Evolutionary conservation across 1,140 invertebrate species (phyloP).

Genomic region (Ericerus pela): DNA sequence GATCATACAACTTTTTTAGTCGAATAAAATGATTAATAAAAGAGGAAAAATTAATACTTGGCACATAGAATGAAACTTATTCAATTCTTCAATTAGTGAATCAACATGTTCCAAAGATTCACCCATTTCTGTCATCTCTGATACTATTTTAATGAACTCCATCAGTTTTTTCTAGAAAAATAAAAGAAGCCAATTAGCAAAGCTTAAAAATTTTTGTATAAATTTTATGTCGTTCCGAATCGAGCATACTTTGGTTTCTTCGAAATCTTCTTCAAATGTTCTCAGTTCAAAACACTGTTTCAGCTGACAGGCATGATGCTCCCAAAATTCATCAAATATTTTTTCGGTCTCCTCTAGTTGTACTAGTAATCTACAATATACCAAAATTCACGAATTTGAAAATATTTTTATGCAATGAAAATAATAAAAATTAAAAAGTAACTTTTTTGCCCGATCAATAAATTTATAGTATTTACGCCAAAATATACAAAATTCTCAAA

Average conservation of each 20-base stretch:
- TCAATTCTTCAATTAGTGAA: slow-evolving; percentile 55
- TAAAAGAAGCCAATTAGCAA: too few species aligned
- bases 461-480: neutral
- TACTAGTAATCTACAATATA: slow-evolving; percentile 39
- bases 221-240: too few species aligned
- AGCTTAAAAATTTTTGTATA: too few species aligned
- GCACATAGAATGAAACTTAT: slow-evolving; percentile 43
- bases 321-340: slow-evolving; percentile 88
- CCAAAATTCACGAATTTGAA: neutral
- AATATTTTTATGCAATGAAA: neutral
- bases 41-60: neutral
- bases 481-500: neutral
- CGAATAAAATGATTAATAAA: neutral
- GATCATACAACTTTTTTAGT: neutral
- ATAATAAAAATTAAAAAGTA: neutral
- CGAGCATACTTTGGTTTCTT: slow-evolving; percentile 50
- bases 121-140: slow-evolving; percentile 71
- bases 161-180: slow-evolving; percentile 45
- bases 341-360: slow-evolving; percentile 90
- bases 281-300: slow-evolving; percentile 76
- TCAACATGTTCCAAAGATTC: slow-evolving; percentile 66
- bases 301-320: slow-evolving; percentile 69
- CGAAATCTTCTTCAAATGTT: slow-evolving; percentile 77
- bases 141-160: slow-evolving; percentile 51
- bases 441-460: too few species aligned